phyloP scores from a whole-genome alignment of 1,140 invertebrate genomes.

The Harpegnathos saltator region DNA sequence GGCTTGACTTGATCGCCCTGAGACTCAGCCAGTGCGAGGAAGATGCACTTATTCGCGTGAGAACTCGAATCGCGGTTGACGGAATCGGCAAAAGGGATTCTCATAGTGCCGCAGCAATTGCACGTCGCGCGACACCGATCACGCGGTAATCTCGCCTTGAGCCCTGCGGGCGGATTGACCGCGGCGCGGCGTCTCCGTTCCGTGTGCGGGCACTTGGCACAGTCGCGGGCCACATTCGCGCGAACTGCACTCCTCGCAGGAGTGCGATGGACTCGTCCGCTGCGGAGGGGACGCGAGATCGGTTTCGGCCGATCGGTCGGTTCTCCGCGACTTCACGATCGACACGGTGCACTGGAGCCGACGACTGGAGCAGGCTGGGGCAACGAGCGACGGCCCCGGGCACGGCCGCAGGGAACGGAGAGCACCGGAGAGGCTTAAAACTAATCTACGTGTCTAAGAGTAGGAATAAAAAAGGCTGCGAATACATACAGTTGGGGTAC shows the following conservation, averaged over 20 bases:
- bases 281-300: slow-evolving; percentile 19
- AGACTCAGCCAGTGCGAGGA: too few relatives aligned
- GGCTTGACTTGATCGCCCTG: too few relatives aligned
- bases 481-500: slow-evolving; percentile 87
- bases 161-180: too few relatives aligned
- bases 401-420: slow-evolving; percentile 23
- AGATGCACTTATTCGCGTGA: too few relatives aligned
- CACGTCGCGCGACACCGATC: background rate
- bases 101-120: background rate
- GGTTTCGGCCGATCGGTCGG: background rate
- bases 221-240: slow-evolving; percentile 11
- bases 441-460: slow-evolving; percentile 46
- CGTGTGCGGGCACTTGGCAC: slow-evolving; percentile 8
- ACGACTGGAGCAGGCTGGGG: too few relatives aligned
- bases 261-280: too few relatives aligned
- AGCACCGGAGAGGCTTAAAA: too few relatives aligned
- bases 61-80: too few relatives aligned
- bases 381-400: too few relatives aligned
- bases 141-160: slow-evolving; percentile 16
- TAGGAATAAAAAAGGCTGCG: slow-evolving; percentile 76
- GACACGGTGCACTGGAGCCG: background rate
- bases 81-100: too few relatives aligned
- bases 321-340: background rate
- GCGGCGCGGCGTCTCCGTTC: slow-evolving; percentile 48
- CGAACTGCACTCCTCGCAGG: background rate